These are phyloP conservation scores for Anolis carolinensis DNA, from an alignment of 2,113 vertebrate genomes.

Conservation along the genomic window DNA sequence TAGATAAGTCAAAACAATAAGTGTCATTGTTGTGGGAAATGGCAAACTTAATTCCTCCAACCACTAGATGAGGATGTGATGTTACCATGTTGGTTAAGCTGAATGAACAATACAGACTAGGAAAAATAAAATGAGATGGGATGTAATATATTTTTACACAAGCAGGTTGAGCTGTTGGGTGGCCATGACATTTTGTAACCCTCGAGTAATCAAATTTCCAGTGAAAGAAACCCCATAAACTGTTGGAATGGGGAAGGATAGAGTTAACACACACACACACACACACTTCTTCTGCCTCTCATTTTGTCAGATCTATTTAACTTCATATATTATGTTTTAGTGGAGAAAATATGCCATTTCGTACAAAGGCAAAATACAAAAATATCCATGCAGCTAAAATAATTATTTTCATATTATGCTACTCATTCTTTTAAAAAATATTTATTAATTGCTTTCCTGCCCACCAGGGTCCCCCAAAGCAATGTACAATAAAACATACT, in stretches of 20 bases:
- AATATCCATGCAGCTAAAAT: neutral
- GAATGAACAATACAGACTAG: neutral
- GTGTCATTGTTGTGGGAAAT: constrained; percentile 9
- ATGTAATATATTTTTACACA: neutral
- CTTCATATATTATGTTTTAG: neutral
- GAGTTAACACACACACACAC: no score
- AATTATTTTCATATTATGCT: neutral
- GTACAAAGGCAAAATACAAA: neutral
- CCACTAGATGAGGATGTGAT: neutral
- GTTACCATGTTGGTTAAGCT: neutral
- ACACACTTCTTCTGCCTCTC: neutral
- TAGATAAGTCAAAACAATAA: constrained; percentile 25
- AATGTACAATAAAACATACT: no score
- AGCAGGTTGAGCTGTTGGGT: neutral
- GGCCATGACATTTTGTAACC: neutral
- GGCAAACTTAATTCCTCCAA: neutral
- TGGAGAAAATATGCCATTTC: neutral
- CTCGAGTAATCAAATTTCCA: neutral
- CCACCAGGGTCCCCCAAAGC: no score
- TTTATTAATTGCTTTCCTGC: no score
- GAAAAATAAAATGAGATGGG: constrained; percentile 5
- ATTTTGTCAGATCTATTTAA: neutral
- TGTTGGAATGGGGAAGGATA: neutral
- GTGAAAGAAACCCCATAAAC: neutral
- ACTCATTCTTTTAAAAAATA: no score